These are phyloP conservation scores for Bombus confusus DNA, from an alignment of 1,140 invertebrate genomes.

Conservation along the genomic window DNA sequence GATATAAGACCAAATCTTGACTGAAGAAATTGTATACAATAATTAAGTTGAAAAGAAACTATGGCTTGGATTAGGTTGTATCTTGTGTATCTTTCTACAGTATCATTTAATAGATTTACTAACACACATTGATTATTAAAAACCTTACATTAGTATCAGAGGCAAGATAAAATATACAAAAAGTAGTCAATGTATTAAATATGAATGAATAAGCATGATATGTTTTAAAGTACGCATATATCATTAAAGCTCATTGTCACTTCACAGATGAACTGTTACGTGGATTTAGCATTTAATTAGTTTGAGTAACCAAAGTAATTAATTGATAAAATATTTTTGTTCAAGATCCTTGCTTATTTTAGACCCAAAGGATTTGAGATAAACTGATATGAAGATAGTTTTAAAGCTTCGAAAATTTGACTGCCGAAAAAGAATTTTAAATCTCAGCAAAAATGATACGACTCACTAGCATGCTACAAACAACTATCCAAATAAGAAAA, in stretches of 20 bases:
- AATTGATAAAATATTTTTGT: background rate
- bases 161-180: background rate
- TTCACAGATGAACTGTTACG: background rate
- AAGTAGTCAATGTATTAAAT: background rate
- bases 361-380: too few species aligned
- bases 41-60: background rate
- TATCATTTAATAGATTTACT: background rate
- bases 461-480: conserved; percentile 10
- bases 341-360: background rate
- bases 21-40: background rate
- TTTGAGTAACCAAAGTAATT: background rate
- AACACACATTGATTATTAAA: background rate
- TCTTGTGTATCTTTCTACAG: background rate
- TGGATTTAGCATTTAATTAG: background rate
- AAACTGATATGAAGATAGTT: background rate
- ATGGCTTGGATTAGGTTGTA: too few species aligned
- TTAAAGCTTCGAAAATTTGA: background rate
- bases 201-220: too few species aligned
- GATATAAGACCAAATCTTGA: background rate
- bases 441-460: background rate
- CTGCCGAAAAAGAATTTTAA: background rate
- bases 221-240: too few species aligned
- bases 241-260: too few species aligned
- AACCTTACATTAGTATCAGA: background rate
- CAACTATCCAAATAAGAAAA: conserved; percentile 43